phyloP scores from a whole-genome alignment of 2,113 vertebrate genomes.

The Tragelaphus strepsiceros region DNA sequence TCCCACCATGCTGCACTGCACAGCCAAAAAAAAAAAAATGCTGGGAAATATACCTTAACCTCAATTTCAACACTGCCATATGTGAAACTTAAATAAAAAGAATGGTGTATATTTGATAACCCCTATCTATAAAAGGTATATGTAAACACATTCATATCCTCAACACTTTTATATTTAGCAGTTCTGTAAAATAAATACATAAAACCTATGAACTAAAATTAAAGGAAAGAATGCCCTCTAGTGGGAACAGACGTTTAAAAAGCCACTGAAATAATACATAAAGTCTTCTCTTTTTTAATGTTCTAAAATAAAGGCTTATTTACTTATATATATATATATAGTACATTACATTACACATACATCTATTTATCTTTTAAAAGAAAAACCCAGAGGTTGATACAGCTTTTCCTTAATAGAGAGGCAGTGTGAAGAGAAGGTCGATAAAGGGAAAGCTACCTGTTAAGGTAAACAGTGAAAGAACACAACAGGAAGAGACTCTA shows the following conservation, averaged over 20 bases:
- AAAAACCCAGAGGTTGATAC: not conserved
- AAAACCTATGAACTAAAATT: not conserved
- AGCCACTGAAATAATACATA: not conserved
- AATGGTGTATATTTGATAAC: not conserved
- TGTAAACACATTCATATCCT: not conserved
- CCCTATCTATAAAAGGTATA: not conserved
- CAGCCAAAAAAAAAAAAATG: not conserved
- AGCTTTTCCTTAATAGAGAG: not conserved
- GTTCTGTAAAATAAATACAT: not conserved
- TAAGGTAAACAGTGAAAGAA: not conserved
- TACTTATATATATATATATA: not conserved
- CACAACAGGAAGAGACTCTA: not conserved
- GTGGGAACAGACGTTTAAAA: conserved; percentile 10
- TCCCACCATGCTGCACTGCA: not conserved
- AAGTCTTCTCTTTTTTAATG: not conserved
- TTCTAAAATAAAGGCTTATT: not conserved
- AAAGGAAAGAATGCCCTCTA: conserved; percentile 23
- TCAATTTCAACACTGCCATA: not conserved
- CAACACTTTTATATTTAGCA: not conserved
- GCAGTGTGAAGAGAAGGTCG: not conserved
- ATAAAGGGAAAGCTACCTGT: not conserved
- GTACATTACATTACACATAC: not conserved
- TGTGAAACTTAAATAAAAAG: not conserved
- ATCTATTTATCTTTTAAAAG: not conserved
- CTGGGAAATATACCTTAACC: not conserved